Conservation (phyloP, 2,113 vertebrate genomes). For the Colossoma macropomum region DNA sequence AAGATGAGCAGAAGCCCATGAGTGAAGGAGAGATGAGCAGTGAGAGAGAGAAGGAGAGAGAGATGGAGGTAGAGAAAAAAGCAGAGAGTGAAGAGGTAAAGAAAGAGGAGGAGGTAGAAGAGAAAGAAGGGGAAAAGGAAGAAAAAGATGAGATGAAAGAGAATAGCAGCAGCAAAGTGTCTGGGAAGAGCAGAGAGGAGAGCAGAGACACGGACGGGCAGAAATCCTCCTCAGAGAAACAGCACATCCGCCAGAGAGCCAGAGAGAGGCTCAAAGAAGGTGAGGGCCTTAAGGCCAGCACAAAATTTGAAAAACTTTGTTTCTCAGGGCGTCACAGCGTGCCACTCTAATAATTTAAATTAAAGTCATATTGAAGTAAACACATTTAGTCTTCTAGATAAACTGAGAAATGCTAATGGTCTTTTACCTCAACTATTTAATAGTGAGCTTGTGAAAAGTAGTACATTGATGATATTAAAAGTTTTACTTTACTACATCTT, state of each 20-base stretch:
- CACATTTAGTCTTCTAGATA: no score
- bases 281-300: conserved; percentile 60
- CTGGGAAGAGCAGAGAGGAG: conserved; percentile 75
- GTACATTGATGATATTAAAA: no score
- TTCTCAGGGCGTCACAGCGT: no score
- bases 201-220: conserved; percentile 75
- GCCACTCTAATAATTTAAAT: no score
- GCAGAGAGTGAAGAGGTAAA: conserved; percentile 64
- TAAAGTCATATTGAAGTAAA: no score
- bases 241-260: conserved; percentile 81
- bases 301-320: no score
- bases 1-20: neutral
- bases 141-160: conserved; percentile 74
- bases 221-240: conserved; percentile 79
- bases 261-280: conserved; percentile 89
- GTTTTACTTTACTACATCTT: no score
- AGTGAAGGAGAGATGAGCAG: conserved; percentile 50
- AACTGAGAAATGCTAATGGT: no score
- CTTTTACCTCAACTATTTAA: no score
- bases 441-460: no score
- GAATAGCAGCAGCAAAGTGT: conserved; percentile 66
- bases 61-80: conserved; percentile 59
- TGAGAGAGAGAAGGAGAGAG: conserved; percentile 57
- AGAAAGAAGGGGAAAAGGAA: conserved; percentile 53
- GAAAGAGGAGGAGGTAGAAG: conserved; percentile 56